A percentile compares a stretch with the other conserved stretches of the same genome.
Evolutionary conservation across 2,113 vertebrate genomes (phyloP).

Genomic region (Scophthalmus maximus): DNA sequence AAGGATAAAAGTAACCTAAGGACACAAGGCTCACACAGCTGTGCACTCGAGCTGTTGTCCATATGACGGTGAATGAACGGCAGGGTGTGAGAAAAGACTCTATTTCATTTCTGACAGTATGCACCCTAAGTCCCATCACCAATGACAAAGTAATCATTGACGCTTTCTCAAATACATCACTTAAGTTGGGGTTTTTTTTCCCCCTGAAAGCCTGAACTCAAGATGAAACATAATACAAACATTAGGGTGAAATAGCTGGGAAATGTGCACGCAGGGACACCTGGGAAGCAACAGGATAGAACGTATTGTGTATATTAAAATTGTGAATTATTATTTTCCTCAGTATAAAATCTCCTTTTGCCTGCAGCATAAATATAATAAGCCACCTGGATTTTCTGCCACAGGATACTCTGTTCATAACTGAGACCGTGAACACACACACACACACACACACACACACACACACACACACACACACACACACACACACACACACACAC

Average conservation of each 20-base stretch:
- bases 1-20: constrained; percentile 32
- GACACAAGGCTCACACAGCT: constrained; percentile 28
- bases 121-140: constrained; percentile 1
- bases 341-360: constrained; percentile 30
- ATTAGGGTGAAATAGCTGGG: neutral
- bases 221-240: neutral
- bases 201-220: neutral
- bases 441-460: constrained; percentile 2
- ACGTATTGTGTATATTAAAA: constrained; percentile 26
- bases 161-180: neutral
- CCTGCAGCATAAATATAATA: constrained; percentile 53
- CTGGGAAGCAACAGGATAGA: constrained; percentile 11
- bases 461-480: neutral
- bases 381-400: constrained; percentile 49
- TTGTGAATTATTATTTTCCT: constrained; percentile 21
- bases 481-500: constrained; percentile 13
- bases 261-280: neutral
- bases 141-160: neutral
- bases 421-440: neutral
- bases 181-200: too few species aligned
- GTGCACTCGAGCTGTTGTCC: constrained; percentile 15
- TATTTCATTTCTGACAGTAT: neutral
- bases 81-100: neutral
- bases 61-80: constrained; percentile 12
- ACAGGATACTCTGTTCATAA: constrained; percentile 43